Base-by-base conservation (phyloP, 2,797 vertebrate genomes). In the Acipenser oxyrinchus region DNA sequence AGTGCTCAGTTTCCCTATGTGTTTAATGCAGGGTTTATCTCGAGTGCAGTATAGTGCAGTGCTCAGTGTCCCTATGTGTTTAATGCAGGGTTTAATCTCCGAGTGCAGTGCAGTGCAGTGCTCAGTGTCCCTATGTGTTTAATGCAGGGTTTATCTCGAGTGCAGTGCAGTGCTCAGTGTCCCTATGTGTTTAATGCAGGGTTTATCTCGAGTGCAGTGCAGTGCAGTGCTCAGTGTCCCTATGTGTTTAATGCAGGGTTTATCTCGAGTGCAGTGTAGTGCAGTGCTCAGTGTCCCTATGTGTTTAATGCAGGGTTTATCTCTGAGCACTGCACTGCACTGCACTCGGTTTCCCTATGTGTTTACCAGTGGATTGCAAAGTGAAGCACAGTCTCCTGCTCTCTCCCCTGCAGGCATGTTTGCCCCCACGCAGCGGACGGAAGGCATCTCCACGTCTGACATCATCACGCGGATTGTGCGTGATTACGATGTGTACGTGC, bases 401-500 rank as follows among this genome's bases (percentile, higher is more conserved):
- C 65, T 69, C 15, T 75, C 57, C 65, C 70, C 51, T 9, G 1
- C 49, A 94, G 92, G 92, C 18, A 93, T 94, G 93, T 94, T 94
- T 77, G 92, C 89, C 0, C 90, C 92, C 0, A 94, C 92, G 5
- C 87, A 94, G 80, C 87, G 92, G 68, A 94, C 92, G 0, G 92
- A 94, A 71, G 93, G 93, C 37, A 93, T 94, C 75, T 94, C 92
- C 8, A 94, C 93, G 0, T 94, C 93, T 0, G 92, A 94, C 68
- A 91, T 94, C 71, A 93, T 94, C 82, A 92, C 93, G 0, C 86
- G 93, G 37, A 94, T 94, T 0, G 93, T 94, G 71, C 88, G 93
- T 1, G 92, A 94, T 79, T 94, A 94, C 1, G 92, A 94, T 1
- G 89, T 94, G 15, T 94, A 94, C 0, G 92, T 83, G 3, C 79